These are phyloP conservation scores for Sakesphorus luctuosus DNA, from an alignment of 2,113 vertebrate genomes.

Conservation along the genomic window DNA sequence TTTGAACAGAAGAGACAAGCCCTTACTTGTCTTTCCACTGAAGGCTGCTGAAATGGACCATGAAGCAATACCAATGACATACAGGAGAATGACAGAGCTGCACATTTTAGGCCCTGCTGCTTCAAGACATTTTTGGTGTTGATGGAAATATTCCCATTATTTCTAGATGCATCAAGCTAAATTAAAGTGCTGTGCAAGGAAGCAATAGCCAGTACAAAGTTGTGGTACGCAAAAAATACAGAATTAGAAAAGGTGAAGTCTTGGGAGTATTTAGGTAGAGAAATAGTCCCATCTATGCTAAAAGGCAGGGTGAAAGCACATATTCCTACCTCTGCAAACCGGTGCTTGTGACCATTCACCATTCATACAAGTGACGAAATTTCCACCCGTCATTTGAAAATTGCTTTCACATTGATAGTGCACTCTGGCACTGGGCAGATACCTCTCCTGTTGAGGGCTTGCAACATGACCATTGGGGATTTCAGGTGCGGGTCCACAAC, in stretches of 20 bases:
- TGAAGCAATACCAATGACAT: background rate
- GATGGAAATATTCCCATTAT: background rate
- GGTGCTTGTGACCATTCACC: conserved; percentile 29
- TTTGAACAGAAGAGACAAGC: background rate
- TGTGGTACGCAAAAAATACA: background rate
- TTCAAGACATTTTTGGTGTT: background rate
- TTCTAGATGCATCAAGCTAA: background rate
- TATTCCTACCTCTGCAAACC: conserved; percentile 32
- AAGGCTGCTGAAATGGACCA: background rate
- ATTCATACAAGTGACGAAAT: background rate
- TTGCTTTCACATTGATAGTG: conserved; percentile 11
- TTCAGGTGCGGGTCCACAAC: background rate
- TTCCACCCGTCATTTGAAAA: background rate
- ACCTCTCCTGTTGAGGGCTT: background rate
- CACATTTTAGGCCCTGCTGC: background rate
- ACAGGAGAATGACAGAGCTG: background rate
- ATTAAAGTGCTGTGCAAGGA: background rate
- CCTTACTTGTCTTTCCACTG: background rate
- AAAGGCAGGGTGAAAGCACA: background rate
- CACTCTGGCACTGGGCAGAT: background rate
- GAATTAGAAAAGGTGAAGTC: background rate
- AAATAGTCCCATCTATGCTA: background rate
- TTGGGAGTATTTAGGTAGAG: background rate
- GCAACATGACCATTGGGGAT: background rate
- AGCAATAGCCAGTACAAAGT: background rate